Percentiles rank a stretch among this genome's conserved stretches.
phyloP scores from a whole-genome alignment of 1,140 invertebrate genomes.

The Apis florea region DNA sequence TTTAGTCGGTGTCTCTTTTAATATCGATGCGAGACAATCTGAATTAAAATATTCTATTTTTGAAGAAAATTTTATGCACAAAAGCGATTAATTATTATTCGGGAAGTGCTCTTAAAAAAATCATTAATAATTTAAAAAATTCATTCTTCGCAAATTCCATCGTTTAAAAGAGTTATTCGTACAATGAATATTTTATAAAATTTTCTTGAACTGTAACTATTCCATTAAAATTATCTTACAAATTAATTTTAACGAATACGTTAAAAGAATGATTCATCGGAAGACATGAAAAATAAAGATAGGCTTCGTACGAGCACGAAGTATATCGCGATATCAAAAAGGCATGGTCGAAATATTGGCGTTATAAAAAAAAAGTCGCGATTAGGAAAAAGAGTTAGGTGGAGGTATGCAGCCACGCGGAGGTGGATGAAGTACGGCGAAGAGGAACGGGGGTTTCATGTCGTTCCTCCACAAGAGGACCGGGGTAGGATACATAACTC shows the following conservation, averaged over 20 bases:
- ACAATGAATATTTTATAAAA: too few species aligned
- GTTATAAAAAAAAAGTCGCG: background rate
- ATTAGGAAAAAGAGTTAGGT: slow-evolving; percentile 3
- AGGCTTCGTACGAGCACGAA: background rate
- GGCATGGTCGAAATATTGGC: slow-evolving; percentile 28
- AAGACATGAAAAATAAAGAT: slow-evolving; percentile 2
- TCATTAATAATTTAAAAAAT: too few species aligned
- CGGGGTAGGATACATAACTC: slow-evolving; percentile 45
- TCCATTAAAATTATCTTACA: too few species aligned
- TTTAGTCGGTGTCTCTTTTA: background rate
- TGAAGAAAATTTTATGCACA: too few species aligned
- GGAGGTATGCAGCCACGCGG: background rate
- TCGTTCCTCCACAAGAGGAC: slow-evolving; percentile 30
- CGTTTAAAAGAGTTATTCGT: too few species aligned
- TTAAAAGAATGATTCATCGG: background rate
- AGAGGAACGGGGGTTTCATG: slow-evolving; percentile 45
- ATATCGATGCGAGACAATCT: background rate
- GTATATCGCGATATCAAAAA: slow-evolving; percentile 25
- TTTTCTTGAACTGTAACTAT: too few species aligned
- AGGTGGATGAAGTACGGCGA: background rate
- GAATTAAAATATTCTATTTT: too few species aligned
- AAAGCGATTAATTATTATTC: too few species aligned
- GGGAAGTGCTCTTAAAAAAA: too few species aligned
- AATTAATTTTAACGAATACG: too few species aligned
- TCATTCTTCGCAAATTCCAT: too few species aligned